These are phyloP conservation scores for Dyspetes luteomarginatus DNA, from an alignment of 2,888 invertebrate species.

Conservation along the genomic window DNA sequence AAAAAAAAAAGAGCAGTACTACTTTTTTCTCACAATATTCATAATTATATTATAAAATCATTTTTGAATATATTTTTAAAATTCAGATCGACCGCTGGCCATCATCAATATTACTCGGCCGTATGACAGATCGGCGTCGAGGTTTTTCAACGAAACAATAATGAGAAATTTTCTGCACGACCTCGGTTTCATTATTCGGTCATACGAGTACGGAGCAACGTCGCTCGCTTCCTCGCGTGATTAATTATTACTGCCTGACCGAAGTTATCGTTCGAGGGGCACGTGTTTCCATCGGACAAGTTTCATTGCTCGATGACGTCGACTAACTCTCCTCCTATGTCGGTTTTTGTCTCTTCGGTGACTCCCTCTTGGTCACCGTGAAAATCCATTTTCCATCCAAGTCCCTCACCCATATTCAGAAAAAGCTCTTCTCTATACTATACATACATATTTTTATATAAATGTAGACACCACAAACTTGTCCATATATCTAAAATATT, in stretches of 20 bases:
- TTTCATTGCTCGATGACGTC: no score
- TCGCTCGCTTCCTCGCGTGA: slow-evolving; percentile 5
- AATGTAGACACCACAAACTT: slow-evolving; percentile 12
- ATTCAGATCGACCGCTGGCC: no score
- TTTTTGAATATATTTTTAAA: no score
- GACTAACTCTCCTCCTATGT: neutral
- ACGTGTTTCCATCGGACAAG: slow-evolving; percentile 44
- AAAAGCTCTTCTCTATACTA: slow-evolving; percentile 4
- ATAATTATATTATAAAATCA: neutral
- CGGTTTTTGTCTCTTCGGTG: neutral
- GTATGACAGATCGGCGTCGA: neutral
- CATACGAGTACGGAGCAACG: slow-evolving; percentile 3
- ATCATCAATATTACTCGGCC: no score
- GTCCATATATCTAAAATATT: slow-evolving; percentile 33
- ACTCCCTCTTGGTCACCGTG: slow-evolving; percentile 9
- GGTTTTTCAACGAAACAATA: slow-evolving; percentile 11
- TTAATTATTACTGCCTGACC: slow-evolving; percentile 50
- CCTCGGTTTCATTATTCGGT: slow-evolving; percentile 49
- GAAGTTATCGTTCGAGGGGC: slow-evolving; percentile 50
- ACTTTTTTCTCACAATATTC: no score
- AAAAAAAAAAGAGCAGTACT: no score
- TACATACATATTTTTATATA: neutral
- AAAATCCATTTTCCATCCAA: slow-evolving; percentile 33
- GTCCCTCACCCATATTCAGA: neutral
- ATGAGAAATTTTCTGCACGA: neutral